Evolutionary conservation across 2,888 invertebrate genomes (phyloP).

Genomic region (Adela reaumurella): DNA sequence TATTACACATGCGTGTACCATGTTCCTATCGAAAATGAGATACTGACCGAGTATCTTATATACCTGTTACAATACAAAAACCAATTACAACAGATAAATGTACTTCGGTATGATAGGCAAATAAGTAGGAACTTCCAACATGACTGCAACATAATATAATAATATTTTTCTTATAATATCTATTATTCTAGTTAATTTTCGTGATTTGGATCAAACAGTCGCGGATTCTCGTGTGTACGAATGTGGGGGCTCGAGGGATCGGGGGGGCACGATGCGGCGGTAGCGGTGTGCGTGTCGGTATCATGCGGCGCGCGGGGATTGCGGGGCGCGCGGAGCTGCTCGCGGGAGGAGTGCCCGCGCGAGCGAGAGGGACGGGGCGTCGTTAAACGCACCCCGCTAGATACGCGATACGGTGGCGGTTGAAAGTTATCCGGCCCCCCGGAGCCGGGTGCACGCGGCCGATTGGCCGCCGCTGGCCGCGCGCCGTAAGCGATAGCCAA

Average conservation of each 20-base stretch:
- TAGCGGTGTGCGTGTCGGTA: slow-evolving; percentile 45
- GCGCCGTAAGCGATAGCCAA: slow-evolving; percentile 46
- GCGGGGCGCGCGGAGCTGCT: slow-evolving; percentile 42
- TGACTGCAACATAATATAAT: too few relatives aligned
- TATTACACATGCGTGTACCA: too few relatives aligned
- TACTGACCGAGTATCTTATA: too few relatives aligned
- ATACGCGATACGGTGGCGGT: slow-evolving; percentile 40
- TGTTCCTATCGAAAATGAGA: too few relatives aligned
- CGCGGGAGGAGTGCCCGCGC: slow-evolving; percentile 19
- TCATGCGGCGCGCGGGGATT: slow-evolving; percentile 50
- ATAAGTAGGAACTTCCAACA: too few relatives aligned
- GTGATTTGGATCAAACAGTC: too few relatives aligned
- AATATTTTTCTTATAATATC: too few relatives aligned
- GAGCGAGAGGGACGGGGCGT: slow-evolving; percentile 24
- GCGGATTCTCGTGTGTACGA: too few relatives aligned
- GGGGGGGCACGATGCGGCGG: slow-evolving; percentile 17
- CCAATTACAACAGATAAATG: too few relatives aligned
- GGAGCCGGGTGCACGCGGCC: slow-evolving; percentile 28
- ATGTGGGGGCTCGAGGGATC: slow-evolving; percentile 17
- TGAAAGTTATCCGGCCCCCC: slow-evolving; percentile 48
- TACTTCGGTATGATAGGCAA: too few relatives aligned
- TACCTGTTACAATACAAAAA: too few relatives aligned
- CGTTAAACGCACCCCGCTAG: slow-evolving; percentile 49
- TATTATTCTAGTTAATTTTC: too few relatives aligned
- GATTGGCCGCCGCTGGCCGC: slow-evolving; percentile 40